Conservation (phyloP, 1,140 invertebrate genomes). For the Cephus cinctus region DNA sequence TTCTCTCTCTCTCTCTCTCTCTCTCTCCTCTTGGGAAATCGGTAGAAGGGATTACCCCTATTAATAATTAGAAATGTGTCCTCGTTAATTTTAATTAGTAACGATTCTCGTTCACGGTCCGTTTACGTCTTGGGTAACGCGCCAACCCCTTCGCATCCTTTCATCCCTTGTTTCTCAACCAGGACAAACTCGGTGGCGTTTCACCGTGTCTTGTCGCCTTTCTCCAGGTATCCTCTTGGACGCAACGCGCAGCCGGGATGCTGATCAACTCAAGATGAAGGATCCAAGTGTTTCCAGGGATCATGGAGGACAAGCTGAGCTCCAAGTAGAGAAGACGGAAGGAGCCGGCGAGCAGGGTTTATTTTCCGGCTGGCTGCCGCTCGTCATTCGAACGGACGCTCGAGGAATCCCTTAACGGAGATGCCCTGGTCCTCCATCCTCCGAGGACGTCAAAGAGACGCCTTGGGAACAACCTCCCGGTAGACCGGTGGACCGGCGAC, state of each 20-base stretch:
- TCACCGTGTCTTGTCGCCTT: background rate
- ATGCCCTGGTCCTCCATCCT: conserved; percentile 23
- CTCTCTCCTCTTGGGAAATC: background rate
- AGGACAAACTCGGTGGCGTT: background rate
- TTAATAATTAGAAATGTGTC: conserved; percentile 6
- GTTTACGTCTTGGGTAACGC: background rate
- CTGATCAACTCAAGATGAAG: too few relatives aligned
- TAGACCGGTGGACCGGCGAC: too few relatives aligned
- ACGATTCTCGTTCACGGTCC: conserved; percentile 3
- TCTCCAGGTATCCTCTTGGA: background rate
- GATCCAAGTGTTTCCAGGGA: too few relatives aligned
- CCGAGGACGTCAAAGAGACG: too few relatives aligned
- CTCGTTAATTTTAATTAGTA: conserved; percentile 9
- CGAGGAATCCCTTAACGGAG: conserved; percentile 40
- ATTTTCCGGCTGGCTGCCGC: conserved; percentile 41
- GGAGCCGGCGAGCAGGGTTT: conserved; percentile 22
- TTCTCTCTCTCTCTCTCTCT: too few relatives aligned
- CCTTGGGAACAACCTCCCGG: too few relatives aligned
- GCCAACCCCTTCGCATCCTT: conserved; percentile 3
- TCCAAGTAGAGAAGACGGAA: background rate
- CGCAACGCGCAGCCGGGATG: too few relatives aligned
- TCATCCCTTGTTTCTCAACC: background rate
- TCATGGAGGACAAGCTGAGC: too few relatives aligned
- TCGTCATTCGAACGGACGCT: conserved; percentile 40
- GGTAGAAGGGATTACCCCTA: conserved; percentile 1